Percentiles rank a stretch among this genome's conserved stretches.
Evolutionary conservation across 2,888 invertebrate species (phyloP).

Genomic region (Chrysopilus asiliformis): DNA sequence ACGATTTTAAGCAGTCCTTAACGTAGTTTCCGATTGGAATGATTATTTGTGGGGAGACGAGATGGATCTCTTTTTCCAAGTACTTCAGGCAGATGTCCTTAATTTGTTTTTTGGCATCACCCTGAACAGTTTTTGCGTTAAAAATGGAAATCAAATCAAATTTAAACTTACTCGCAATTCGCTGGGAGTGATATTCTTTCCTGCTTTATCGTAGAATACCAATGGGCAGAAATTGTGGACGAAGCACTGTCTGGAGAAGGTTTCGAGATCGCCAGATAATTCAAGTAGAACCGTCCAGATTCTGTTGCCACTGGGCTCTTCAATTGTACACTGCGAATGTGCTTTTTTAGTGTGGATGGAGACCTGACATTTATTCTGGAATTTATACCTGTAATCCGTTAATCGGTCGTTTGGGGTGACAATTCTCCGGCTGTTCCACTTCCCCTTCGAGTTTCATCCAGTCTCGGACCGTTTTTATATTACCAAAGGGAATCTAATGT

Average conservation of each 20-base stretch:
- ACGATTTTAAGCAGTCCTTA: slow-evolving; percentile 47
- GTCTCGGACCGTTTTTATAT: slow-evolving; percentile 59
- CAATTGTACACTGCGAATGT: slow-evolving; percentile 48
- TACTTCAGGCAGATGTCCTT: slow-evolving; percentile 54
- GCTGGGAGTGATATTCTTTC: slow-evolving; percentile 73
- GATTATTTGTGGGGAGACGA: slow-evolving; percentile 57
- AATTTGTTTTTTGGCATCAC: slow-evolving; percentile 41
- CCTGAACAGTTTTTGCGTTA: slow-evolving; percentile 33
- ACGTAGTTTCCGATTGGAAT: slow-evolving; percentile 74
- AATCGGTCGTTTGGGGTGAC: slow-evolving; percentile 57
- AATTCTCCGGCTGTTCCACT: slow-evolving; percentile 51
- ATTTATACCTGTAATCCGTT: too few relatives aligned
- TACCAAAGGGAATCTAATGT: slow-evolving; percentile 84
- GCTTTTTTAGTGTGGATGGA: too few relatives aligned
- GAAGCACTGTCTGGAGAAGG: slow-evolving; percentile 65
- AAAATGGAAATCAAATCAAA: slow-evolving; percentile 7
- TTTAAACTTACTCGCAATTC: slow-evolving; percentile 53
- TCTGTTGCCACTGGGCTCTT: slow-evolving; percentile 62
- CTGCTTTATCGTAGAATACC: slow-evolving; percentile 62
- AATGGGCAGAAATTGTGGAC: slow-evolving; percentile 85
- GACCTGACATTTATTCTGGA: too few relatives aligned
- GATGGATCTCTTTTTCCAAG: slow-evolving; percentile 50
- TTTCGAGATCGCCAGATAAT: slow-evolving; percentile 55
- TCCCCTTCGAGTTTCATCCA: slow-evolving; percentile 61
- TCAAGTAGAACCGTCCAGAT: slow-evolving; percentile 71